Conservation (phyloP, 2,113 vertebrate genomes). For the Australoheros scitulus region DNA sequence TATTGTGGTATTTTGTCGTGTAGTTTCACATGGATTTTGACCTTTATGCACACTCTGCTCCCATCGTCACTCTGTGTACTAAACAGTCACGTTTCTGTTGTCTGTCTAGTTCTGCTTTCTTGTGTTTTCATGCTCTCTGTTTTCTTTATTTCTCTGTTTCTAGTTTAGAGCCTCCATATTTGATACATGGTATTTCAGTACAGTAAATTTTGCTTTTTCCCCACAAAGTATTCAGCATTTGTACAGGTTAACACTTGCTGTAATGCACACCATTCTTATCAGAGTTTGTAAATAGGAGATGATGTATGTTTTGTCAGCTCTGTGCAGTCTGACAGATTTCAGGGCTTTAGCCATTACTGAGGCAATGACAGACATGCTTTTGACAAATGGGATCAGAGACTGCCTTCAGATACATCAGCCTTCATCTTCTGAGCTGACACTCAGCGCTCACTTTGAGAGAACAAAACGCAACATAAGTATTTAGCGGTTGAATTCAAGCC, state of each 20-base stretch:
- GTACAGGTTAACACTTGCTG: constrained; percentile 56
- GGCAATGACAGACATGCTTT: constrained; percentile 62
- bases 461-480: constrained; percentile 66
- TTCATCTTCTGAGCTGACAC: constrained; percentile 70
- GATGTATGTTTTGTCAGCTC: constrained; percentile 66
- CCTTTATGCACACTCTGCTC: constrained; percentile 9
- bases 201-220: rapidly evolving
- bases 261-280: constrained; percentile 41
- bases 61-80: neutral
- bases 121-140: neutral
- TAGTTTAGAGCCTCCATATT: rapidly evolving
- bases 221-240: neutral
- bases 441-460: constrained; percentile 64
- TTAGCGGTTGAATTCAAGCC: constrained; percentile 73
- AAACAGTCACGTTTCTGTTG: neutral
- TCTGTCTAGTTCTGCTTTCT: neutral
- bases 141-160: rapidly evolving
- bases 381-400: constrained; percentile 53
- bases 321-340: constrained; percentile 55
- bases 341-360: constrained; percentile 64
- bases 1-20: neutral
- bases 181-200: too few relatives aligned
- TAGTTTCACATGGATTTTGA: constrained; percentile 18
- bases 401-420: constrained; percentile 44
- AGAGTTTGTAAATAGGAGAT: constrained; percentile 34